phyloP scores from a whole-genome alignment of 2,888 invertebrate genomes.

The Gandaritis pyraliata region DNA sequence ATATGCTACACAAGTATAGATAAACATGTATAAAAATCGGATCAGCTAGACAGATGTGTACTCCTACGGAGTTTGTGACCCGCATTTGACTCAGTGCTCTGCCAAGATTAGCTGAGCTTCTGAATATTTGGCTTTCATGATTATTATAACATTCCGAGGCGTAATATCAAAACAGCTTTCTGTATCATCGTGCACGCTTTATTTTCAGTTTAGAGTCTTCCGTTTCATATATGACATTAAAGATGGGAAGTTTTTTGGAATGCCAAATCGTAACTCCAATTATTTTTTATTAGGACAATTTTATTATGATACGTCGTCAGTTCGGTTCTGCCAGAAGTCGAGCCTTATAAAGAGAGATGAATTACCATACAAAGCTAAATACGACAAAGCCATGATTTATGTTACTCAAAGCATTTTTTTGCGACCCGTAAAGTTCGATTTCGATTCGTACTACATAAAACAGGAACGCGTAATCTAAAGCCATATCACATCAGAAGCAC shows the following conservation, averaged over 20 bases:
- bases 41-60: slow-evolving; percentile 48
- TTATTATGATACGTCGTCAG: too few species aligned
- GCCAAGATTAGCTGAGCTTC: slow-evolving; percentile 66
- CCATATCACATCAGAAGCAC: slow-evolving; percentile 28
- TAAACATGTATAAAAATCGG: slow-evolving; percentile 2
- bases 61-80: slow-evolving; percentile 64
- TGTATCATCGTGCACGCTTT: slow-evolving; percentile 1
- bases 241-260: too few species aligned
- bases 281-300: too few species aligned
- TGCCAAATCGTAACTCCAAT: too few species aligned
- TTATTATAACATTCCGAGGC: slow-evolving; percentile 40
- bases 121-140: slow-evolving; percentile 46
- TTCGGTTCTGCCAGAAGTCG: too few species aligned
- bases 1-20: neutral
- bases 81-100: slow-evolving; percentile 61
- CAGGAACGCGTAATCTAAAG: slow-evolving; percentile 19
- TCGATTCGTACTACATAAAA: neutral
- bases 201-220: neutral
- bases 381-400: too few species aligned
- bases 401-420: too few species aligned
- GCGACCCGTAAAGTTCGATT: too few species aligned
- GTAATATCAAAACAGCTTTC: slow-evolving; percentile 8
- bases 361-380: too few species aligned
- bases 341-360: too few species aligned
- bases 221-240: too few species aligned